These are phyloP conservation scores for Dolichomitus sp. DNA, from an alignment of 2,888 invertebrate species.

Conservation along the genomic window DNA sequence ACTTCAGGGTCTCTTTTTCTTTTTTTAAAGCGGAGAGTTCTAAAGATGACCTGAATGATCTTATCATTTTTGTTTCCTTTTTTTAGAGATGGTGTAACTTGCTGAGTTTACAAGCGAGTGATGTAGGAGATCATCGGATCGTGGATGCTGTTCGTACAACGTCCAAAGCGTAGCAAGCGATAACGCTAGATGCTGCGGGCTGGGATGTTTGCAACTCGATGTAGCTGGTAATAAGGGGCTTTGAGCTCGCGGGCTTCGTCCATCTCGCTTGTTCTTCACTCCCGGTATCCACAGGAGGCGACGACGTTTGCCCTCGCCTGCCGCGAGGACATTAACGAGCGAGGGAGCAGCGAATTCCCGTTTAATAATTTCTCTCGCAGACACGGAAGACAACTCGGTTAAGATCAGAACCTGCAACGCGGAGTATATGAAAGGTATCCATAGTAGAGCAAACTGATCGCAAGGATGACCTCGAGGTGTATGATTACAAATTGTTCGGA, in stretches of 20 bases:
- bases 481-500: constrained; percentile 52
- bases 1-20: not conserved
- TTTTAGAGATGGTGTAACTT: constrained; percentile 4
- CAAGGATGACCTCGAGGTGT: constrained; percentile 20
- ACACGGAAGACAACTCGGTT: constrained; percentile 51
- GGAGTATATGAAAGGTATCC: not conserved
- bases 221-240: constrained; percentile 57
- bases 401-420: constrained; percentile 30
- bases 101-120: constrained; percentile 39
- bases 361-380: constrained; percentile 58
- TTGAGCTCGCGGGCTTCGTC: constrained; percentile 37
- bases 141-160: constrained; percentile 43
- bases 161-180: constrained; percentile 35
- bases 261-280: constrained; percentile 46
- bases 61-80: constrained; percentile 20
- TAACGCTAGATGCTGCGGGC: constrained; percentile 44
- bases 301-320: constrained; percentile 51
- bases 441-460: constrained; percentile 25
- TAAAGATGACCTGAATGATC: constrained; percentile 14
- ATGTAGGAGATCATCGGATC: constrained; percentile 42
- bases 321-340: constrained; percentile 51
- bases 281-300: constrained; percentile 30
- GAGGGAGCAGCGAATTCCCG: constrained; percentile 48
- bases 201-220: constrained; percentile 34
- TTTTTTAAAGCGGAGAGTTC: constrained; percentile 4